Conservation (phyloP, 2,113 vertebrate genomes). For the Regulus satrapa region DNA sequence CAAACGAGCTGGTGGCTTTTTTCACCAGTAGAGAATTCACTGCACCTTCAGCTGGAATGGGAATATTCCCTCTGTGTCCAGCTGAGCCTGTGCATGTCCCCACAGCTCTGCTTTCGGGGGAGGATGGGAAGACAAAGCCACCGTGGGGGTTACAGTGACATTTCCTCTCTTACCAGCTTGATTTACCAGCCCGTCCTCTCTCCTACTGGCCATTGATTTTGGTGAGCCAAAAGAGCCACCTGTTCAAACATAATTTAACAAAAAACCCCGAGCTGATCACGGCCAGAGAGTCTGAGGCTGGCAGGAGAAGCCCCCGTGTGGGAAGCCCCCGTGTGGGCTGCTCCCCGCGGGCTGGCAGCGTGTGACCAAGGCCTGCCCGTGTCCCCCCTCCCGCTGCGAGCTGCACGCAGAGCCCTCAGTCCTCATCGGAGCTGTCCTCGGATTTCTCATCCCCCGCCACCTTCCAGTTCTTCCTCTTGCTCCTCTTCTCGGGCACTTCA, state of each 20-base stretch:
- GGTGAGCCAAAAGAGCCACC: background rate
- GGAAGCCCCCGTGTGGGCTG: too few relatives aligned
- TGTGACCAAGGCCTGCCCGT: background rate
- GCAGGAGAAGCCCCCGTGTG: background rate
- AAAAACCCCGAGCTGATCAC: background rate
- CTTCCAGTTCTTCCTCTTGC: constrained; percentile 86
- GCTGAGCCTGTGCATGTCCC: background rate
- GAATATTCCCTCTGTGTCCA: background rate
- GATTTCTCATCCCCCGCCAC: constrained; percentile 83
- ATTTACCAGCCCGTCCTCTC: background rate
- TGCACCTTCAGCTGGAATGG: background rate
- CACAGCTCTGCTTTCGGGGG: background rate
- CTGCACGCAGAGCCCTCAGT: constrained; percentile 49
- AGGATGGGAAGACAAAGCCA: background rate
- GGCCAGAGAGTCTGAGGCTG: background rate
- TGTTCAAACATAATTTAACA: background rate
- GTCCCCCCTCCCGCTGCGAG: background rate
- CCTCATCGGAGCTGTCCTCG: constrained; percentile 83
- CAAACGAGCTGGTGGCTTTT: background rate
- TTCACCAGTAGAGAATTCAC: background rate
- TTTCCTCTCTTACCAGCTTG: background rate
- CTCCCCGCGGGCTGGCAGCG: background rate
- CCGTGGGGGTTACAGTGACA: background rate
- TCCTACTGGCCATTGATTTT: background rate
- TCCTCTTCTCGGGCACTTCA: constrained; percentile 64